Conservation (phyloP, 2,797 vertebrate species). For the Aeoliscus strigatus region DNA sequence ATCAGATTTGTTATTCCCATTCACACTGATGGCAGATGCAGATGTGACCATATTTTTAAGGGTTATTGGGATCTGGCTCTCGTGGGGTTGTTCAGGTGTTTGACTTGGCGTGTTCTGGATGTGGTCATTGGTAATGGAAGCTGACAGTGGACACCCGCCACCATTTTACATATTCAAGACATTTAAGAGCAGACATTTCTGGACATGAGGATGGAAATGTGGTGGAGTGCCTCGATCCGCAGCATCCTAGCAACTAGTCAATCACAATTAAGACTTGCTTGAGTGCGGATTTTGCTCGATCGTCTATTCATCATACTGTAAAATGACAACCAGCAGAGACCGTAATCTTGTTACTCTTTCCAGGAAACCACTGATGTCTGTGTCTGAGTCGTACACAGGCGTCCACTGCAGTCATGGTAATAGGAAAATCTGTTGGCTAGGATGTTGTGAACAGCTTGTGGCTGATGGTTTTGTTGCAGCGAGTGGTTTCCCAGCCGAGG, state of each 20-base stretch:
- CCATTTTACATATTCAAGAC: no score
- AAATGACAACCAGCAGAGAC: no score
- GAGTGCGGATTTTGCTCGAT: no score
- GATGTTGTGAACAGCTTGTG: constrained; percentile 23
- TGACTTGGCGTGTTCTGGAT: constrained; percentile 10
- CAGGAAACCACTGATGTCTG: no score
- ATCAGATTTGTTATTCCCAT: constrained; percentile 2
- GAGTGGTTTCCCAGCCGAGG: constrained; percentile 14
- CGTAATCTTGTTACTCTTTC: no score
- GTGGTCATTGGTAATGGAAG: constrained; percentile 17
- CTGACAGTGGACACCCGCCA: constrained; percentile 24
- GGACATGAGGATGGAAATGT: no score
- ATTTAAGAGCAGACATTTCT: no score
- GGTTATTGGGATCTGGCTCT: constrained; percentile 17
- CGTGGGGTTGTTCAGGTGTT: constrained; percentile 12
- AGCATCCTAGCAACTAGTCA: no score
- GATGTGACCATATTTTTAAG: constrained; percentile 22
- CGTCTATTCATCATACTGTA: no score
- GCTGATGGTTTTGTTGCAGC: constrained; percentile 11
- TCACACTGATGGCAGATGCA: no score
- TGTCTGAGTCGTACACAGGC: constrained; percentile 7
- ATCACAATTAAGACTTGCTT: no score
- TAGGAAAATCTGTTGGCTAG: constrained; percentile 22
- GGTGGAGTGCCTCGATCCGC: no score
- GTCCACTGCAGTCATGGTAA: constrained; percentile 21